Percentiles rank a stretch among this genome's conserved stretches.
Evolutionary conservation across 2,888 invertebrate genomes (phyloP).

Genomic region (Polydrusus tereticollis): DNA sequence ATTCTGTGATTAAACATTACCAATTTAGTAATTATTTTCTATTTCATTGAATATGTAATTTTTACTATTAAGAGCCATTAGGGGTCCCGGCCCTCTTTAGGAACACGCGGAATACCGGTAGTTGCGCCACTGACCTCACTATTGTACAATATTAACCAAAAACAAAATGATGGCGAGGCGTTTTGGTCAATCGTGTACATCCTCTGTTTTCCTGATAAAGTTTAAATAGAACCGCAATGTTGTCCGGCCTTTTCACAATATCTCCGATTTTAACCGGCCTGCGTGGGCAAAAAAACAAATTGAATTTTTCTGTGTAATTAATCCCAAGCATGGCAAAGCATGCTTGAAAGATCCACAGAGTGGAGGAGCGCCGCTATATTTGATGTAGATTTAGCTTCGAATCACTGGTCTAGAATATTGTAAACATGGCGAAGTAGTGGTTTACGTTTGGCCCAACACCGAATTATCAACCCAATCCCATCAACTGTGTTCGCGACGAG

Average conservation of each 20-base stretch:
- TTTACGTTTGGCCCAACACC: constrained; percentile 60
- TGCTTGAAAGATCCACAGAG: constrained; percentile 26
- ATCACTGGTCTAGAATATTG: constrained; percentile 64
- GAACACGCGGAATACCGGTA: too few relatives aligned
- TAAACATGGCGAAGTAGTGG: constrained; percentile 62
- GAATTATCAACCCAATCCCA: constrained; percentile 65
- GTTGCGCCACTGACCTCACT: too few relatives aligned
- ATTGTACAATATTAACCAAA: too few relatives aligned
- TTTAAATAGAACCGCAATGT: neutral
- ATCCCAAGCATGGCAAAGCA: constrained; percentile 21
- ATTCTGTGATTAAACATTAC: too few relatives aligned
- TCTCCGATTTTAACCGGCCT: neutral
- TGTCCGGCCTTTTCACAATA: neutral
- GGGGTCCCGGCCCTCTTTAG: too few relatives aligned
- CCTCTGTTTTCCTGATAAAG: too few relatives aligned
- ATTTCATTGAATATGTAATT: too few relatives aligned
- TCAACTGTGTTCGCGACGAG: constrained; percentile 61
- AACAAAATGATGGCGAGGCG: too few relatives aligned
- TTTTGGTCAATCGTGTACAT: too few relatives aligned
- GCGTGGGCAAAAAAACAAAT: constrained; percentile 30
- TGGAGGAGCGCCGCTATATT: constrained; percentile 51
- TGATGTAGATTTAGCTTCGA: constrained; percentile 60
- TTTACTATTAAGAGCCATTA: too few relatives aligned
- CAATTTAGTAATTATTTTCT: too few relatives aligned
- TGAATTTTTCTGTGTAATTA: constrained; percentile 47